These are phyloP conservation scores for Sesamia inferens DNA, from an alignment of 2,888 invertebrate genomes.

Conservation along the genomic window DNA sequence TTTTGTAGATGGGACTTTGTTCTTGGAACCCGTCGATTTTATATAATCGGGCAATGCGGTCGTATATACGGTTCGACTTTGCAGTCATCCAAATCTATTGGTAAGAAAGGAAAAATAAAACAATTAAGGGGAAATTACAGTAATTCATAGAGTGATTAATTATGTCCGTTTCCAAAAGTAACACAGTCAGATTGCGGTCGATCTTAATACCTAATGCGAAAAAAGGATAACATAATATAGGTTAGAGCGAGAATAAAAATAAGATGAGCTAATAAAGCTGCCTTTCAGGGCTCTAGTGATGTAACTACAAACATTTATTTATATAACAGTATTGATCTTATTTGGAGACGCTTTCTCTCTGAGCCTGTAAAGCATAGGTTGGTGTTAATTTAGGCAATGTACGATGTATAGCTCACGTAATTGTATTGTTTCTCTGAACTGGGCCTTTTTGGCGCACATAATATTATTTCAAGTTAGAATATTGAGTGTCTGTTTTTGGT, in stretches of 20 bases:
- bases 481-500: no score
- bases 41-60: no score
- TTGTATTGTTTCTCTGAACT: no score
- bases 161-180: slow-evolving; percentile 10
- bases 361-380: neutral
- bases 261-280: slow-evolving; percentile 22
- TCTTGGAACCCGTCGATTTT: no score
- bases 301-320: slow-evolving; percentile 30
- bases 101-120: neutral
- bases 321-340: slow-evolving; percentile 24
- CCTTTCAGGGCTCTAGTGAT: slow-evolving; percentile 20
- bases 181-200: slow-evolving; percentile 4
- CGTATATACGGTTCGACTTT: neutral
- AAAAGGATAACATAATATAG: slow-evolving; percentile 12
- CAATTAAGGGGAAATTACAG: no score
- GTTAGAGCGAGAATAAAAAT: slow-evolving; percentile 21
- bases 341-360: neutral
- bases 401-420: neutral
- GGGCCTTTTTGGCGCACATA: no score
- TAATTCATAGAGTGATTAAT: no score
- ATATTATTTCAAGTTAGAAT: no score
- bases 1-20: no score
- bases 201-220: slow-evolving; percentile 19
- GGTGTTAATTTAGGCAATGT: neutral
- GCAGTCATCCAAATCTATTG: neutral